These are phyloP conservation scores for Stictocephala bisonia DNA, from an alignment of 2,888 invertebrate genomes.

Conservation along the genomic window DNA sequence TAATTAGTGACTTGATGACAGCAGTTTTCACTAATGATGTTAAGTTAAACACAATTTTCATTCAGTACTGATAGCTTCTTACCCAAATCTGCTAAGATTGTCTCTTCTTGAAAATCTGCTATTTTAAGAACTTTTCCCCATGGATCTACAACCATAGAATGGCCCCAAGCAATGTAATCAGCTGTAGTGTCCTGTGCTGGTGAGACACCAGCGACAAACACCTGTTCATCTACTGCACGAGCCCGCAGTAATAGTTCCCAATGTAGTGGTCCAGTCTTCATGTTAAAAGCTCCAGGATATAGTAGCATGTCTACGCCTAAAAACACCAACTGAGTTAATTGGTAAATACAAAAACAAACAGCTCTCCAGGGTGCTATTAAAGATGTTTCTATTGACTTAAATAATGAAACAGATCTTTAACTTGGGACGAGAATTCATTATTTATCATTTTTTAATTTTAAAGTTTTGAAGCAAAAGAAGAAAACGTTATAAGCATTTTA, in stretches of 20 bases:
- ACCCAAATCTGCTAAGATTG: slow-evolving; percentile 83
- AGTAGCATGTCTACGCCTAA: slow-evolving; percentile 85
- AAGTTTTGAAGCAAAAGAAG: too few relatives aligned
- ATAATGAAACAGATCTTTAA: too few relatives aligned
- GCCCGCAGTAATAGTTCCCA: slow-evolving; percentile 88
- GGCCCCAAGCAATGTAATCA: slow-evolving; percentile 89
- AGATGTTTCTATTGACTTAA: too few relatives aligned
- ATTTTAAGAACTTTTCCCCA: slow-evolving; percentile 81
- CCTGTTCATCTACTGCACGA: slow-evolving; percentile 78
- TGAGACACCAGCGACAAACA: slow-evolving; percentile 86
- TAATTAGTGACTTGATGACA: not conserved
- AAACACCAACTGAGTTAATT: too few relatives aligned
- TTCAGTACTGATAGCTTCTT: slow-evolving; percentile 59
- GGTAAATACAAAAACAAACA: too few relatives aligned
- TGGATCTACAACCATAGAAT: slow-evolving; percentile 85
- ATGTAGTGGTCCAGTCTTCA: slow-evolving; percentile 94
- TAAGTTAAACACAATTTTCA: too few relatives aligned
- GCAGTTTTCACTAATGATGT: not conserved
- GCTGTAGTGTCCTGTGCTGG: slow-evolving; percentile 81
- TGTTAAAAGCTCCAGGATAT: slow-evolving; percentile 96
- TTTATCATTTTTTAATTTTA: too few relatives aligned
- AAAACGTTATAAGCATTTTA: too few relatives aligned
- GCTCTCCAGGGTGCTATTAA: too few relatives aligned
- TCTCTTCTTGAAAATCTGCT: slow-evolving; percentile 77
- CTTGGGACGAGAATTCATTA: too few relatives aligned